Evolutionary conservation across 2,797 vertebrate genomes (phyloP).

Genomic region (Enteromius fasciolatus): DNA sequence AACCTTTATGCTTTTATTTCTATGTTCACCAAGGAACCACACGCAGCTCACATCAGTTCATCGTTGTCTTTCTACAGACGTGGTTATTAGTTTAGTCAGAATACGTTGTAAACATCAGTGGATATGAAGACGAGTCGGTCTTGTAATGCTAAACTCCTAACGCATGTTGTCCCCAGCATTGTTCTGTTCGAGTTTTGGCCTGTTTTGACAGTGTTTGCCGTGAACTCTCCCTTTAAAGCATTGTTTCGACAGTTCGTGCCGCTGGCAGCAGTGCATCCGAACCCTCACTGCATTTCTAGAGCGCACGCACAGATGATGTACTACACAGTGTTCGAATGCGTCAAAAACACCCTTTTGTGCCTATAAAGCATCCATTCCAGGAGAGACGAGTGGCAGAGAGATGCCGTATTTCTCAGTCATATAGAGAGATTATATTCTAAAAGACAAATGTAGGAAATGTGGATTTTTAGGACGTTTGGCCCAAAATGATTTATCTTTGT

Average conservation of each 20-base stretch:
- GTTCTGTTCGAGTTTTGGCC: conserved; percentile 16
- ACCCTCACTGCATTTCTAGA: conserved; percentile 22
- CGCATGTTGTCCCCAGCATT: conserved; percentile 49
- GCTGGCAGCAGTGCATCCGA: background rate
- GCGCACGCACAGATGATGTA: conserved; percentile 43
- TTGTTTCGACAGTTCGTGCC: conserved; percentile 2
- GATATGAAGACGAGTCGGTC: conserved; percentile 20
- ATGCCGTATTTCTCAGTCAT: conserved; percentile 50
- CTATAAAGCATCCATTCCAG: conserved; percentile 81
- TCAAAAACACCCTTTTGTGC: conserved; percentile 67
- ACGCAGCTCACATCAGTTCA: conserved; percentile 75
- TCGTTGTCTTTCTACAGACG: conserved; percentile 11
- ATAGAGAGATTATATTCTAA: conserved; percentile 67
- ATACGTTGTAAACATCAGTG: background rate
- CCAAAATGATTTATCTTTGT: conserved; percentile 58
- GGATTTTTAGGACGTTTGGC: conserved; percentile 52
- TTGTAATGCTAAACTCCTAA: conserved; percentile 26
- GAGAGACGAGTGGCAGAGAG: conserved; percentile 62
- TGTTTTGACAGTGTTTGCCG: conserved; percentile 41
- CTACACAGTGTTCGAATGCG: conserved; percentile 34
- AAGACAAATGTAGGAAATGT: conserved; percentile 50
- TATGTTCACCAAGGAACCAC: conserved; percentile 79
- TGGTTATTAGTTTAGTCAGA: conserved; percentile 17
- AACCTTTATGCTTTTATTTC: conserved; percentile 66
- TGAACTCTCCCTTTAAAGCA: conserved; percentile 39